A percentile compares a stretch with the other conserved stretches of the same genome.
phyloP scores from a whole-genome alignment of 2,888 invertebrate species.

The Drosophila neonasuta region DNA sequence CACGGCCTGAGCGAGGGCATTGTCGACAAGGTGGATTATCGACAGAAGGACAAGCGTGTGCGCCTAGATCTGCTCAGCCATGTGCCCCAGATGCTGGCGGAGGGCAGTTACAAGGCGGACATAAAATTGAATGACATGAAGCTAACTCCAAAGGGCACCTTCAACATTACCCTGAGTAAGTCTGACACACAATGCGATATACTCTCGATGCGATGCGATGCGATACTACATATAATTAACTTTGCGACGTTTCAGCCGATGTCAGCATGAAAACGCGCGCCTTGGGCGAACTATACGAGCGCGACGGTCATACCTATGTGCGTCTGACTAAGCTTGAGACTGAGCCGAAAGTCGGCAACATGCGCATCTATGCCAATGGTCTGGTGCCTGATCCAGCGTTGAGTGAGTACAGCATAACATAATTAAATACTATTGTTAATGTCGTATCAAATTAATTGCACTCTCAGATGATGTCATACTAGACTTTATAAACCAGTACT shows the following conservation, averaged over 20 bases:
- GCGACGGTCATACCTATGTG: conserved; percentile 84
- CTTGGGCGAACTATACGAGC: conserved; percentile 84
- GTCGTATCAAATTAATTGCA: neutral
- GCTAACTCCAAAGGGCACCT: conserved; percentile 85
- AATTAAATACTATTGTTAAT: neutral
- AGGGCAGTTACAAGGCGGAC: conserved; percentile 85
- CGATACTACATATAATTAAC: neutral
- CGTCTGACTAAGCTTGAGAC: conserved; percentile 85
- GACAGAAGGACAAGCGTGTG: conserved; percentile 80
- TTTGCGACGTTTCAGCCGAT: conserved; percentile 82
- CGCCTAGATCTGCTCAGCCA: conserved; percentile 85
- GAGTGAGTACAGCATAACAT: conserved; percentile 84
- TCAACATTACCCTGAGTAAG: conserved; percentile 86
- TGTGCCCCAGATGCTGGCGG: conserved; percentile 84
- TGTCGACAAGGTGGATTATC: conserved; percentile 84
- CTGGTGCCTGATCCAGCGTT: conserved; percentile 85
- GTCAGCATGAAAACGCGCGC: conserved; percentile 84
- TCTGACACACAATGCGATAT: conserved; percentile 34
- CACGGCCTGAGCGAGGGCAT: conserved; percentile 84
- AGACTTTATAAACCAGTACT: conserved; percentile 84
- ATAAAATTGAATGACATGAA: conserved; percentile 85
- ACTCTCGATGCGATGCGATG: neutral
- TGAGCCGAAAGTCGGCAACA: conserved; percentile 85
- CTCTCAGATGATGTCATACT: conserved; percentile 74
- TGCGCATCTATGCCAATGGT: conserved; percentile 85